Base-by-base conservation (phyloP, 2,888 invertebrate genomes). In the Neoascia interrupta region DNA sequence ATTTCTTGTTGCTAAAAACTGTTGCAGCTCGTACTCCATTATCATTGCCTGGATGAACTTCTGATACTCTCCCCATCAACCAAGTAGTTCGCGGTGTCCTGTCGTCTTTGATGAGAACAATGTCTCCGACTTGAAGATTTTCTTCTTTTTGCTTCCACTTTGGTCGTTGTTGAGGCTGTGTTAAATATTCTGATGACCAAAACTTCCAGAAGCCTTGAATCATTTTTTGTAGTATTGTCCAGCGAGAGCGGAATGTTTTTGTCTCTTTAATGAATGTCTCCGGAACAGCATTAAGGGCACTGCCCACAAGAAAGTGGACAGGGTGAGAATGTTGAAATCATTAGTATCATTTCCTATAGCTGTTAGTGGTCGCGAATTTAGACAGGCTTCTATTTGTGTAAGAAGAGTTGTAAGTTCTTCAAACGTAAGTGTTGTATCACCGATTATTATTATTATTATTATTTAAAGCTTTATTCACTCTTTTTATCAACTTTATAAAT, bases 241-340 rank as follows among this genome's bases (percentile, higher is more conserved):
- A 74, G 10, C 69, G 31, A 4, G 28, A 18, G 11, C 49, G 5
- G 39, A 13, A 16, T 45, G 39, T 84, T 82, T 19, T 11, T 54
- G 19, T 31, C 83, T 83, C 23, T 10, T 56, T 13, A 3, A 13
- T 16, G 6, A 34, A 21, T 8, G 5, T 8, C 41, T 64, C 47
- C 10, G 85, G 84, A 18, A 21, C 28, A 18, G 69, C 39, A 15
- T 49, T 54, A 0, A 79, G 13, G 1, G 80, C 23, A 3, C 36
- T 16, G 3, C 74, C 61, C 26, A n/a, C n/a, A n/a, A n/a, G n/a
- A n/a, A n/a, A n/a, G n/a, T n/a, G n/a, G n/a, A n/a, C n/a, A n/a
- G n/a, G n/a, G n/a, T n/a, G n/a, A n/a, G n/a, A n/a, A n/a, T n/a
- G n/a, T n/a, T n/a, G n/a, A n/a, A n/a, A n/a, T n/a, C n/a, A n/a